phyloP scores from a whole-genome alignment of 2,113 vertebrate species.

The Reinhardtius hippoglossoides region DNA sequence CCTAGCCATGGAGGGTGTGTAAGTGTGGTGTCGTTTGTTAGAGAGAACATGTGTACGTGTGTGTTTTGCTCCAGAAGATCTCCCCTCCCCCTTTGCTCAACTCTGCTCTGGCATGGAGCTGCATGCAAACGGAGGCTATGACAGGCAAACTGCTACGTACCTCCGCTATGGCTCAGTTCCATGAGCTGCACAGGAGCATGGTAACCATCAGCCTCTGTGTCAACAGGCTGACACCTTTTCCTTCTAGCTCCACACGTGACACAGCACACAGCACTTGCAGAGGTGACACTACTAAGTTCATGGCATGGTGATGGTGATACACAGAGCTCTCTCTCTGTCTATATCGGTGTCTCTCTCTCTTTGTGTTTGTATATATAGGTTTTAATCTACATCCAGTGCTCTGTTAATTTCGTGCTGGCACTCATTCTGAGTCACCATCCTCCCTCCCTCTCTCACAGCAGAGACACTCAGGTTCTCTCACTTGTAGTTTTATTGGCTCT shows the following conservation, averaged over 20 bases:
- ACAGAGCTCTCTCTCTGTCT: background rate
- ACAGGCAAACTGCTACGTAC: constrained; percentile 53
- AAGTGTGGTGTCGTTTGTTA: constrained; percentile 13
- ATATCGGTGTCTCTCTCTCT: background rate
- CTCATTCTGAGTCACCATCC: constrained; percentile 38
- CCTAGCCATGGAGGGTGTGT: background rate
- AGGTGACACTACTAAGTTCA: constrained; percentile 30
- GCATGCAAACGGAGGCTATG: constrained; percentile 67
- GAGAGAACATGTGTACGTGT: constrained; percentile 44
- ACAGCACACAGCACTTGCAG: background rate
- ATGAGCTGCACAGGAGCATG: constrained; percentile 12
- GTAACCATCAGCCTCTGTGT: constrained; percentile 4
- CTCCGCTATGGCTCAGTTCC: constrained; percentile 18
- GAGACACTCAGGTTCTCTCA: constrained; percentile 29
- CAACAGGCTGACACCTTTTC: constrained; percentile 17
- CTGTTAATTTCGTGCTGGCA: constrained; percentile 36
- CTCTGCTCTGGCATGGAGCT: constrained; percentile 60
- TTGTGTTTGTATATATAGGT: background rate
- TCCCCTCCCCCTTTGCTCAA: constrained; percentile 55
- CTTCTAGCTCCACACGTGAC: background rate
- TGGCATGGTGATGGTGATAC: background rate
- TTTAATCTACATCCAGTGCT: constrained; percentile 32
- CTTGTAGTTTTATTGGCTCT: constrained; percentile 57
- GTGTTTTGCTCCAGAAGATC: constrained; percentile 57
- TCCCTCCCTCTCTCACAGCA: constrained; percentile 23